Percentiles rank a stretch among this genome's conserved stretches.
These are phyloP conservation scores for Poecilia picta DNA, from an alignment of 2,797 vertebrate species.

Conservation along the genomic window DNA sequence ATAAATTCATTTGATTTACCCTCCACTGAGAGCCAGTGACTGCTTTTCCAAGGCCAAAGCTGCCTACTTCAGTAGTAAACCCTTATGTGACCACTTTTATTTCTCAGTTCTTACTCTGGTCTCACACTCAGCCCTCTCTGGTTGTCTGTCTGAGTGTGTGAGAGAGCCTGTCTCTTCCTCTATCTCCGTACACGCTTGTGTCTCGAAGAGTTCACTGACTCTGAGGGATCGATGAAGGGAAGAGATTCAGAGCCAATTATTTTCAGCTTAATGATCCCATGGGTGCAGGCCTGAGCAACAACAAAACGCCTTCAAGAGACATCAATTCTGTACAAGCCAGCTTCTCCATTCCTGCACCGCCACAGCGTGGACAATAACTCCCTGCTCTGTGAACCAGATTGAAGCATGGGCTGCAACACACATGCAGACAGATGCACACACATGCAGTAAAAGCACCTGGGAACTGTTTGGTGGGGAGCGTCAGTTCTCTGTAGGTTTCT, in stretches of 20 bases:
- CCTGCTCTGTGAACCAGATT: conserved; percentile 61
- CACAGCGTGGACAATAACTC: conserved; percentile 70
- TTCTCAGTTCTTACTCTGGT: conserved; percentile 27
- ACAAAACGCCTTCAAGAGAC: conserved; percentile 85
- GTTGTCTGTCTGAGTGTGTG: conserved; percentile 35
- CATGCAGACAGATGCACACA: conserved; percentile 33
- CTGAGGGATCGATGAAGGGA: conserved; percentile 86
- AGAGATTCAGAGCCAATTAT: conserved; percentile 88
- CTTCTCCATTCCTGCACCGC: conserved; percentile 72
- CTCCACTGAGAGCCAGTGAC: conserved; percentile 49
- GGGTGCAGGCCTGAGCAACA: conserved; percentile 81
- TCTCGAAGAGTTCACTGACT: conserved; percentile 84
- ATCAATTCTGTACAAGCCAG: conserved; percentile 82
- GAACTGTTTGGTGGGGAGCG: conserved; percentile 42
- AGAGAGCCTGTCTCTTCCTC: conserved; percentile 44
- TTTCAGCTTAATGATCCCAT: conserved; percentile 88
- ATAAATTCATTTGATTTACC: conserved; percentile 67
- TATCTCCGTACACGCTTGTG: conserved; percentile 63
- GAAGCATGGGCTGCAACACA: conserved; percentile 35
- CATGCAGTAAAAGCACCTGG: conserved; percentile 52
- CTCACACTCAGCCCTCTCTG: conserved; percentile 33
- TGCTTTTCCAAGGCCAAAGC: conserved; percentile 42
- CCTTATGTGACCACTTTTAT: conserved; percentile 47
- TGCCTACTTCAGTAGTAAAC: conserved; percentile 24
- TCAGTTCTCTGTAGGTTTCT: conserved; percentile 26